Conservation (phyloP, 2,797 vertebrate species). For the Podargus strigoides region DNA sequence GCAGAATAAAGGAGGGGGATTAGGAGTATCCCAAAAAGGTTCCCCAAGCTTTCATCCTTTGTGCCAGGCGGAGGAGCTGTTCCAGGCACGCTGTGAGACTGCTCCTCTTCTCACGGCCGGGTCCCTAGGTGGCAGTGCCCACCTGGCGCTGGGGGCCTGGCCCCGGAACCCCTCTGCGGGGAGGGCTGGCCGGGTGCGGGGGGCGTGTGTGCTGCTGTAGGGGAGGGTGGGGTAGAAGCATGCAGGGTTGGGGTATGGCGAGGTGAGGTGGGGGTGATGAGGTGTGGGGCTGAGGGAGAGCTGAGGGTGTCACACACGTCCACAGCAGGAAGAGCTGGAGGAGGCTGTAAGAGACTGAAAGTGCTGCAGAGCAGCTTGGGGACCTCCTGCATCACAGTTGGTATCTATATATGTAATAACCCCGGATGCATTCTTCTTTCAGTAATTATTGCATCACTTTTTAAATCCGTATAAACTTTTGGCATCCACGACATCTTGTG, state of each 20-base stretch:
- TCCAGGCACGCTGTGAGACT: fast-evolving
- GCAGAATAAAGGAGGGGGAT: not conserved
- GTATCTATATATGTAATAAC: not conserved
- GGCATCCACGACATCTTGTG: not conserved
- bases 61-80: not conserved
- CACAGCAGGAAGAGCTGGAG: not conserved
- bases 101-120: not conserved
- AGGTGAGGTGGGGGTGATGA: not conserved
- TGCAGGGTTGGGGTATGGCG: no score
- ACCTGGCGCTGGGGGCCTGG: not conserved
- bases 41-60: not conserved
- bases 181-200: no score
- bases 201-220: not conserved
- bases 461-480: not conserved
- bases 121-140: constrained; percentile 8
- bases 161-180: no score
- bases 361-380: not conserved
- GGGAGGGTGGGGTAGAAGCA: not conserved
- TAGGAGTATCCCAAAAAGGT: not conserved
- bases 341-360: not conserved
- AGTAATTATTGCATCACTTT: not conserved
- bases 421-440: not conserved
- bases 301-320: no score
- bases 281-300: not conserved
- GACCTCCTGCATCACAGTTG: not conserved